These are phyloP conservation scores for Heterocephalus glaber DNA, from an alignment of 2,113 vertebrate species.

Conservation along the genomic window DNA sequence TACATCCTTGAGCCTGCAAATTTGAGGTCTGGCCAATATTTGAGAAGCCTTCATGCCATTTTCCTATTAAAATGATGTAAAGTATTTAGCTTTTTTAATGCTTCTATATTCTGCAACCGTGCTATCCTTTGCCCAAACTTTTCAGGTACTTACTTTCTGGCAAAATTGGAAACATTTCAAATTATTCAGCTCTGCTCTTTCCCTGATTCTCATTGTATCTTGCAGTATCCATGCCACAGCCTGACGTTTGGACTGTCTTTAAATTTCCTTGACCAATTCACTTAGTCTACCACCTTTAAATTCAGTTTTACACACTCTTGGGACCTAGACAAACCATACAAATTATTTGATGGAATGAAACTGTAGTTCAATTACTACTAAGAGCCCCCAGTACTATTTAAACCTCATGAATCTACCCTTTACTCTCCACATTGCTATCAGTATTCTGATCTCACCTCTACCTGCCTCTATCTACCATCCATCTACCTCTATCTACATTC, in stretches of 20 bases:
- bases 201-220: background rate
- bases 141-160: background rate
- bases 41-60: background rate
- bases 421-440: background rate
- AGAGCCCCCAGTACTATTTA: background rate
- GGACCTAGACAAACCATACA: background rate
- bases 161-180: background rate
- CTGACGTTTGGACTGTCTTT: background rate
- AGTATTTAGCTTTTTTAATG: background rate
- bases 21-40: background rate
- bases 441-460: background rate
- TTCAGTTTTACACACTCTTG: background rate
- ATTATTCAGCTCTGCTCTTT: background rate
- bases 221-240: background rate
- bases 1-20: background rate
- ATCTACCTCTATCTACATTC: no score
- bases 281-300: background rate
- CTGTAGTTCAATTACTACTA: background rate
- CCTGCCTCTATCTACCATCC: background rate
- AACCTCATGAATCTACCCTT: no score
- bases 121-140: background rate
- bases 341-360: background rate
- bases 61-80: background rate
- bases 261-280: background rate
- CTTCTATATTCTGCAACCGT: background rate